phyloP scores from a whole-genome alignment of 2,888 invertebrate genomes.

The Euproctis similis region DNA sequence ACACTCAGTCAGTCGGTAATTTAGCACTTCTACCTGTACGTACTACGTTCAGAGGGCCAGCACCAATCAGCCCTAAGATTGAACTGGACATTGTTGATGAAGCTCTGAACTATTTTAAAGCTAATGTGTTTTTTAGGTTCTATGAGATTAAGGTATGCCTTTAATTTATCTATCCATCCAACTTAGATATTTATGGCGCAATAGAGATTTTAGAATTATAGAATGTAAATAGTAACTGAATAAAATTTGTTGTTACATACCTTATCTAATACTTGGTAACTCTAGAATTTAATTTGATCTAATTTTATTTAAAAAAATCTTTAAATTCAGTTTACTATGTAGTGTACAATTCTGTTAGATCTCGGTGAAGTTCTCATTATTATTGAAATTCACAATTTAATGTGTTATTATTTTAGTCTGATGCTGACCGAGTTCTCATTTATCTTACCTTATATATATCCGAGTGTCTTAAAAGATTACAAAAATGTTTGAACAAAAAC shows the following conservation, averaged over 20 bases:
- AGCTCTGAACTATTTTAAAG: slow-evolving; percentile 97
- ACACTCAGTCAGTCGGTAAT: slow-evolving; percentile 88
- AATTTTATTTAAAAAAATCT: too few relatives aligned
- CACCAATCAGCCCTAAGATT: slow-evolving; percentile 79
- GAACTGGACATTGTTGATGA: slow-evolving; percentile 97
- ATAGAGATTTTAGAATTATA: too few relatives aligned
- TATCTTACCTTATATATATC: slow-evolving; percentile 98
- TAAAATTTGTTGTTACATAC: too few relatives aligned
- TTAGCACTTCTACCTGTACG: slow-evolving; percentile 93
- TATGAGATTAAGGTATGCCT: slow-evolving; percentile 97
- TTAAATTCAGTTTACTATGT: too few relatives aligned
- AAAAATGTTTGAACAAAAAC: slow-evolving; percentile 91
- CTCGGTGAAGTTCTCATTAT: too few relatives aligned
- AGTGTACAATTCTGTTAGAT: too few relatives aligned
- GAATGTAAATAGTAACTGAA: too few relatives aligned
- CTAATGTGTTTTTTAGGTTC: slow-evolving; percentile 98
- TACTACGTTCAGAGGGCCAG: slow-evolving; percentile 95
- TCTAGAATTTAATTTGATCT: too few relatives aligned
- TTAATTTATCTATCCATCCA: too few relatives aligned
- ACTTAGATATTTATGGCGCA: too few relatives aligned
- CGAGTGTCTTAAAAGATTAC: slow-evolving; percentile 96
- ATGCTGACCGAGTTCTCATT: slow-evolving; percentile 96
- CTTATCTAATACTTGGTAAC: too few relatives aligned
- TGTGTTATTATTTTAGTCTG: slow-evolving; percentile 79
- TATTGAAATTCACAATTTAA: too few relatives aligned